These are phyloP conservation scores for Platycercus adscitus DNA, from an alignment of 2,113 vertebrate species.

Conservation along the genomic window DNA sequence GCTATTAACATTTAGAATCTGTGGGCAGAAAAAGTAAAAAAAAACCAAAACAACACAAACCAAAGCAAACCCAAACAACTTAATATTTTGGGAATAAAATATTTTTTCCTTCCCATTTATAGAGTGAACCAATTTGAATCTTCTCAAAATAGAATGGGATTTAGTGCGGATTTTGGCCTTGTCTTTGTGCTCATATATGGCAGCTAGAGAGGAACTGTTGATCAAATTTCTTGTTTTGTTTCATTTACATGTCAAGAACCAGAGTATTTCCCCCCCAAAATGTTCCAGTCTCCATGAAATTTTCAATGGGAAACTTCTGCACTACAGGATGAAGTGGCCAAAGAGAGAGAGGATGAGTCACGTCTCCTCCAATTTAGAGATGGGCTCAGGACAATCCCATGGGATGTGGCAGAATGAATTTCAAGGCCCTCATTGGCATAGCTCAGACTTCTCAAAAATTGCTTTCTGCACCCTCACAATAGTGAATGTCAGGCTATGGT, in stretches of 20 bases:
- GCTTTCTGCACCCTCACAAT: not conserved
- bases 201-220: not conserved
- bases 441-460: not conserved
- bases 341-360: constrained; percentile 23
- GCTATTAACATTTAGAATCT: not conserved
- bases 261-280: not conserved
- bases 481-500: not conserved
- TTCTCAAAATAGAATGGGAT: not conserved
- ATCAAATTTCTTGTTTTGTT: not conserved
- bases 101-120: not conserved
- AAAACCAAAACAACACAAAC: not conserved
- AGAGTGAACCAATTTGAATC: not conserved
- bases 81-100: not conserved
- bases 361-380: not conserved
- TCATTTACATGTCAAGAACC: not conserved
- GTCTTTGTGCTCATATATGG: not conserved
- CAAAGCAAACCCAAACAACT: accelerated
- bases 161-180: constrained; percentile 7
- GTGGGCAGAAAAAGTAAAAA: not conserved
- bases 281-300: not conserved
- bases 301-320: constrained; percentile 10
- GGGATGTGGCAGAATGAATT: not conserved
- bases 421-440: not conserved
- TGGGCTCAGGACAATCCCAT: not conserved
- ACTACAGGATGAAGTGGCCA: not conserved